A percentile compares a stretch with the other conserved stretches of the same genome.
Evolutionary conservation across 1,140 invertebrate genomes (phyloP).

Genomic region (Pseudomyrmex flavicornis): DNA sequence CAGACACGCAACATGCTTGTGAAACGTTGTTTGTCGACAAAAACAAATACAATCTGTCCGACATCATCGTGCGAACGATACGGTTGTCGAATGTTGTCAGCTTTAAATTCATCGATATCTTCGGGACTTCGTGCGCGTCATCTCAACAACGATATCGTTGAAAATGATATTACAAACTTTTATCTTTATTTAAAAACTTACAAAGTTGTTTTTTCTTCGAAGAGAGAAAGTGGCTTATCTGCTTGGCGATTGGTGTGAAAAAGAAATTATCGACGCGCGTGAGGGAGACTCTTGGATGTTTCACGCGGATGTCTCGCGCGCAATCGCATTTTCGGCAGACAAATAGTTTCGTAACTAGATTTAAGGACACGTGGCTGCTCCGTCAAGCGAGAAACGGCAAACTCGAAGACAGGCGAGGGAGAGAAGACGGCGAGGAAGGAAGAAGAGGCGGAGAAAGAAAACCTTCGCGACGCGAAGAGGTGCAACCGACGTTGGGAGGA

Average conservation of each 20-base stretch:
- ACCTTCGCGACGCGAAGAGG: constrained; percentile 43
- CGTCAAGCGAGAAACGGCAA: not conserved
- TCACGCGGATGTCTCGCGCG: constrained; percentile 54
- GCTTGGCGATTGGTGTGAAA: no score
- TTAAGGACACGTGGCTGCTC: constrained; percentile 72
- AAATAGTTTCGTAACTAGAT: constrained; percentile 71
- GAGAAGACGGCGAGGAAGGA: not conserved
- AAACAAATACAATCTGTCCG: constrained; percentile 33
- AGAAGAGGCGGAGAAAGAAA: not conserved
- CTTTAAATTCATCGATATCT: no score
- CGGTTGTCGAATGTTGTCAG: not conserved
- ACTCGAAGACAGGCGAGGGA: not conserved
- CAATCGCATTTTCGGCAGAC: constrained; percentile 73
- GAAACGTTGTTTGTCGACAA: constrained; percentile 36
- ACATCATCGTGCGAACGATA: constrained; percentile 3
- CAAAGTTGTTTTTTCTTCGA: no score
- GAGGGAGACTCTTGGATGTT: constrained; percentile 19
- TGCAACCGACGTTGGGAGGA: constrained; percentile 46
- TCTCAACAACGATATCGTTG: no score
- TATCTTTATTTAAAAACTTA: no score
- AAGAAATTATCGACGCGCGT: constrained; percentile 25
- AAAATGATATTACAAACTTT: no score
- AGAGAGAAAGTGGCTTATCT: no score
- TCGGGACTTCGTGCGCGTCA: no score
- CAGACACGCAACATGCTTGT: constrained; percentile 19